Conservation (phyloP, 2,888 invertebrate genomes). For the Pyrgus malvae region DNA sequence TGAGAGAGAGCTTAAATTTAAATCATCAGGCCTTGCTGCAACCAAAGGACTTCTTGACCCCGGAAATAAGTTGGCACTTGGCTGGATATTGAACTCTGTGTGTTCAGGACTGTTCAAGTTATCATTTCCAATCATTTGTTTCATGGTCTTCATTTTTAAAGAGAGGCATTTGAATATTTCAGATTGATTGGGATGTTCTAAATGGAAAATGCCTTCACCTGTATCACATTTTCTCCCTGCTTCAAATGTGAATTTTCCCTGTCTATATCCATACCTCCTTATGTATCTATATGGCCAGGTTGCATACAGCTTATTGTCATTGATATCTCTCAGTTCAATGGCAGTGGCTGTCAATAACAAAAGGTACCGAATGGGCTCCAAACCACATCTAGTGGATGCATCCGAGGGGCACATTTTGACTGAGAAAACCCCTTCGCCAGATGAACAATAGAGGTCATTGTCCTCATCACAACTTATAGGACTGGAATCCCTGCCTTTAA, state of each 20-base stretch:
- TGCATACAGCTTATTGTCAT: conserved; percentile 84
- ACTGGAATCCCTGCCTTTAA: conserved; percentile 84
- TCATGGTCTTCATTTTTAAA: conserved; percentile 93
- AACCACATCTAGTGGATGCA: conserved; percentile 88
- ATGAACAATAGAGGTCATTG: conserved; percentile 93
- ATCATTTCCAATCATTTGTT: conserved; percentile 89
- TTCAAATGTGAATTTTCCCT: conserved; percentile 93
- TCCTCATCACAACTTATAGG: conserved; percentile 89
- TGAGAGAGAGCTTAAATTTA: conserved; percentile 70
- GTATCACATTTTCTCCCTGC: conserved; percentile 93
- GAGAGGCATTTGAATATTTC: conserved; percentile 92
- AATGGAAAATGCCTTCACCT: conserved; percentile 90
- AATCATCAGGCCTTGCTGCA: conserved; percentile 77
- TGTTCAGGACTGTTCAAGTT: conserved; percentile 84
- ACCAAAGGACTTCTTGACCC: conserved; percentile 91
- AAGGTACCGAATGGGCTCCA: conserved; percentile 87
- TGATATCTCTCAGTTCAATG: conserved; percentile 86
- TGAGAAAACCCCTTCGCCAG: conserved; percentile 90
- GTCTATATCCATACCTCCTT: conserved; percentile 91
- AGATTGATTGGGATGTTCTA: conserved; percentile 91
- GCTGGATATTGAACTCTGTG: conserved; percentile 87
- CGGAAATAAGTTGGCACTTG: conserved; percentile 89
- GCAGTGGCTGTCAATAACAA: conserved; percentile 88
- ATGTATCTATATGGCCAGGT: conserved; percentile 94
- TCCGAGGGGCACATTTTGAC: conserved; percentile 90